Evolutionary conservation across 2,888 invertebrate species (phyloP).

Genomic region (Catotricha subobsoleta): DNA sequence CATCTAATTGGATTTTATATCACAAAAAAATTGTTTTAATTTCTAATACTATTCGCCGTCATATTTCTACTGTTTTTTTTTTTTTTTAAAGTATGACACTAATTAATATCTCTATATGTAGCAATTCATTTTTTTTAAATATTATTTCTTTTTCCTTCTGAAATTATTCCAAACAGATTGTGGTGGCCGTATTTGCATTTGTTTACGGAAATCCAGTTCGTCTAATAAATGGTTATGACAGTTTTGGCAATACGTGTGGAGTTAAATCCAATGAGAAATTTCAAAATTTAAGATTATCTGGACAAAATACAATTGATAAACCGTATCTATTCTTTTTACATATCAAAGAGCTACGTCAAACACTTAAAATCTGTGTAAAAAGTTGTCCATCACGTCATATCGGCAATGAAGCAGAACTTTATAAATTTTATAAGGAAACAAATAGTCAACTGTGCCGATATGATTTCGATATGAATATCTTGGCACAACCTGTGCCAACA

Average conservation of each 20-base stretch:
- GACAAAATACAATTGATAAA: slow-evolving; percentile 59
- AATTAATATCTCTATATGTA: neutral
- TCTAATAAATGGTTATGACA: slow-evolving; percentile 80
- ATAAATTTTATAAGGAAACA: slow-evolving; percentile 50
- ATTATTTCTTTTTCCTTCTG: slow-evolving; percentile 15
- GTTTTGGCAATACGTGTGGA: slow-evolving; percentile 89
- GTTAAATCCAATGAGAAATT: slow-evolving; percentile 58
- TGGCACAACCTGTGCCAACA: slow-evolving; percentile 28
- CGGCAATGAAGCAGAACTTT: slow-evolving; percentile 43
- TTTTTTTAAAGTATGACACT: neutral
- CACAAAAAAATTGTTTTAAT: no score
- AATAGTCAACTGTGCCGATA: slow-evolving; percentile 63
- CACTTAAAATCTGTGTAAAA: slow-evolving; percentile 77
- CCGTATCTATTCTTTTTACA: slow-evolving; percentile 73
- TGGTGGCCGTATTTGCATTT: slow-evolving; percentile 71
- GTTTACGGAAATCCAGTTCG: slow-evolving; percentile 74
- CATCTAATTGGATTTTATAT: no score
- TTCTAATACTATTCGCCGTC: no score
- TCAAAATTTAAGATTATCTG: slow-evolving; percentile 55
- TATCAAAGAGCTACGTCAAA: slow-evolving; percentile 50
- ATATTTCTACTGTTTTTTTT: neutral
- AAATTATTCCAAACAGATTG: no score
- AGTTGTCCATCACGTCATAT: slow-evolving; percentile 60
- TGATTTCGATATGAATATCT: slow-evolving; percentile 39
- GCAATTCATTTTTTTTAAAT: neutral